A percentile compares a stretch with the other conserved stretches of the same genome.
Evolutionary conservation across 2,888 invertebrate genomes (phyloP).

Genomic region (Dynastes grantii): DNA sequence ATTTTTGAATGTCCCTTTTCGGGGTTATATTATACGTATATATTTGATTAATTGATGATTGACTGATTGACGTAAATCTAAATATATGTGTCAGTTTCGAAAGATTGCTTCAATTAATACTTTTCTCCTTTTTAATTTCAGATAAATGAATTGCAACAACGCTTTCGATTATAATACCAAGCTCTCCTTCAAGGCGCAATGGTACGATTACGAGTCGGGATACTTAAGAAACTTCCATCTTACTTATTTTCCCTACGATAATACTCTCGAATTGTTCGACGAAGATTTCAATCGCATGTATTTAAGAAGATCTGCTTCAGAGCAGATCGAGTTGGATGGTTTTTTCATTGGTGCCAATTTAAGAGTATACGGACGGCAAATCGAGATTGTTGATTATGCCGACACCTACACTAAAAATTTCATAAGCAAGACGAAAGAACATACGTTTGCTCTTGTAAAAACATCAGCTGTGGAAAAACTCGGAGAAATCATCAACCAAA

Average conservation of each 20-base stretch:
- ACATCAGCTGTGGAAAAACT: constrained; percentile 79
- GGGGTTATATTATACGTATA: too few relatives aligned
- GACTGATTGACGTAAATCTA: neutral
- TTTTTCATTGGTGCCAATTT: constrained; percentile 84
- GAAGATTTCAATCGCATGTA: constrained; percentile 64
- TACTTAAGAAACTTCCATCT: constrained; percentile 83
- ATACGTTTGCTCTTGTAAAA: constrained; percentile 86
- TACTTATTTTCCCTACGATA: constrained; percentile 84
- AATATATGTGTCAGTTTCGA: constrained; percentile 19
- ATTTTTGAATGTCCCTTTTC: too few relatives aligned
- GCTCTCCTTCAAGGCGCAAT: constrained; percentile 83
- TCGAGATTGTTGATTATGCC: constrained; percentile 82
- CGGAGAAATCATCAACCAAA: constrained; percentile 82
- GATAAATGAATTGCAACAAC: constrained; percentile 45
- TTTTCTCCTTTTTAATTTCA: constrained; percentile 36
- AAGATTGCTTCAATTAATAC: constrained; percentile 6
- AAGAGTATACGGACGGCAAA: constrained; percentile 81
- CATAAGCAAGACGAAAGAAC: constrained; percentile 77
- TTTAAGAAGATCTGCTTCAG: constrained; percentile 79
- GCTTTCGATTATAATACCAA: constrained; percentile 74
- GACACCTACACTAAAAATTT: constrained; percentile 79
- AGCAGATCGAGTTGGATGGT: constrained; percentile 77
- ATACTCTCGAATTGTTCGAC: constrained; percentile 82
- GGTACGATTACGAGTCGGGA: constrained; percentile 88
- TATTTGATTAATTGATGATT: neutral